A percentile compares a stretch with the other conserved stretches of the same genome.
Evolutionary conservation across 2,113 vertebrate species (phyloP).

Genomic region (Isichthys henryi): DNA sequence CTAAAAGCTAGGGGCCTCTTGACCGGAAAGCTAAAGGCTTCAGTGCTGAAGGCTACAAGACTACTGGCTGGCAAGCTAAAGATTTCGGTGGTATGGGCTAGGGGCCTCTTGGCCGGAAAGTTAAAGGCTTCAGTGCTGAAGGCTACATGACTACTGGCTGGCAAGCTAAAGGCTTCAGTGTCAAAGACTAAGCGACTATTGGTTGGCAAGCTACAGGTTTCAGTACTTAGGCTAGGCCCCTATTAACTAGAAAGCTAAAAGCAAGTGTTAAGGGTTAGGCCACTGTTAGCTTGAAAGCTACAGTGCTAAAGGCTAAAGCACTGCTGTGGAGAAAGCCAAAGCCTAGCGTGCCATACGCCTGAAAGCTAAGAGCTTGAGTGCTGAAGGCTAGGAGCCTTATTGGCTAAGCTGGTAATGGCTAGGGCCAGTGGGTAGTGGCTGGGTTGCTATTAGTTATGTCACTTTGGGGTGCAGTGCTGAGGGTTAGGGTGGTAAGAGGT

Average conservation of each 20-base stretch:
- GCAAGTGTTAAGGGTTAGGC: neutral
- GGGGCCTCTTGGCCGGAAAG: neutral
- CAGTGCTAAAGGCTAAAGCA: neutral
- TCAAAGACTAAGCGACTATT: neutral
- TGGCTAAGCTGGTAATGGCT: neutral
- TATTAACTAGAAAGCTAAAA: neutral
- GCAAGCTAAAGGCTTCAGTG: neutral
- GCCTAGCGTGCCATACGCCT: neutral
- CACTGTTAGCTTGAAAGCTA: neutral
- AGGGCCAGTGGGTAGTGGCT: neutral
- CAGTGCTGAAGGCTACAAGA: neutral
- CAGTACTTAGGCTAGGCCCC: neutral
- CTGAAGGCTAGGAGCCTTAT: neutral
- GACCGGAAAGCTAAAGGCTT: constrained; percentile 23
- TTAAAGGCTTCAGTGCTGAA: neutral
- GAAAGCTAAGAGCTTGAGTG: neutral
- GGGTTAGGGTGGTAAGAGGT: neutral
- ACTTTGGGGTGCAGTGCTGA: neutral
- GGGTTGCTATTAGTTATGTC: neutral
- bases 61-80: neutral
- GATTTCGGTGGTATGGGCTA: neutral
- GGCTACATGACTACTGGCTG: neutral
- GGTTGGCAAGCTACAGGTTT: neutral
- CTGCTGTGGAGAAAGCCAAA: neutral
- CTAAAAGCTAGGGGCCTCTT: too few species aligned